Conservation (phyloP, 1,140 invertebrate genomes). For the Eupeodes corollae region DNA sequence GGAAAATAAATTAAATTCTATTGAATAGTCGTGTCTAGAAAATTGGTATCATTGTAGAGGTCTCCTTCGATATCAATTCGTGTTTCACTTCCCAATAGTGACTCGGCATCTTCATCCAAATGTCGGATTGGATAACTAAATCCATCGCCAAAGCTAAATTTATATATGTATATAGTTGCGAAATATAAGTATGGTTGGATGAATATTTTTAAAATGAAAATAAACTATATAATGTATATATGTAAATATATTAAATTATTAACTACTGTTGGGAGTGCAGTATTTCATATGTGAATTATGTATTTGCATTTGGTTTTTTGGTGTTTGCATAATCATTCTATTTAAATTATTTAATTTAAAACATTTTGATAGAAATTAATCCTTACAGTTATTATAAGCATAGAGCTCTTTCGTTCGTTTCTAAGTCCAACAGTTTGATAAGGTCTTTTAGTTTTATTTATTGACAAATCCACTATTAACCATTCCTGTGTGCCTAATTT, state of each 20-base stretch:
- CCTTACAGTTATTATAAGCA: too few relatives aligned
- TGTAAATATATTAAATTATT: not conserved
- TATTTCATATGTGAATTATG: not conserved
- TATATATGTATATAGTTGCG: slow-evolving; percentile 21
- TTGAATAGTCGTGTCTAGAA: slow-evolving; percentile 26
- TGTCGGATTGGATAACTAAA: slow-evolving; percentile 70
- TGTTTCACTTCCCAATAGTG: slow-evolving; percentile 50
- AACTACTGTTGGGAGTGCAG: not conserved
- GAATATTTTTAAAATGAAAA: not conserved
- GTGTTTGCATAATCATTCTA: not conserved
- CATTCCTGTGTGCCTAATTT: too few relatives aligned
- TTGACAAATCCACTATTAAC: too few relatives aligned
- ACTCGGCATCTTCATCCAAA: slow-evolving; percentile 70
- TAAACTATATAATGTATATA: not conserved
- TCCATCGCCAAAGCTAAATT: slow-evolving; percentile 71
- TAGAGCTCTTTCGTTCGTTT: too few relatives aligned
- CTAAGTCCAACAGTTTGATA: too few relatives aligned
- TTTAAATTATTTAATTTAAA: too few relatives aligned
- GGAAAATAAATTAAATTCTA: slow-evolving; percentile 10
- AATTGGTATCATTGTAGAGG: slow-evolving; percentile 26
- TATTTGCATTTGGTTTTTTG: not conserved
- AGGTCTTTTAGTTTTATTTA: too few relatives aligned
- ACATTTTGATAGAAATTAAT: too few relatives aligned
- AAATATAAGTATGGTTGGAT: slow-evolving; percentile 17
- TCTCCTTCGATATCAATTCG: slow-evolving; percentile 41